Evolutionary conservation across 2,113 vertebrate genomes (phyloP).

Genomic region (Gymnorhina tibicen): DNA sequence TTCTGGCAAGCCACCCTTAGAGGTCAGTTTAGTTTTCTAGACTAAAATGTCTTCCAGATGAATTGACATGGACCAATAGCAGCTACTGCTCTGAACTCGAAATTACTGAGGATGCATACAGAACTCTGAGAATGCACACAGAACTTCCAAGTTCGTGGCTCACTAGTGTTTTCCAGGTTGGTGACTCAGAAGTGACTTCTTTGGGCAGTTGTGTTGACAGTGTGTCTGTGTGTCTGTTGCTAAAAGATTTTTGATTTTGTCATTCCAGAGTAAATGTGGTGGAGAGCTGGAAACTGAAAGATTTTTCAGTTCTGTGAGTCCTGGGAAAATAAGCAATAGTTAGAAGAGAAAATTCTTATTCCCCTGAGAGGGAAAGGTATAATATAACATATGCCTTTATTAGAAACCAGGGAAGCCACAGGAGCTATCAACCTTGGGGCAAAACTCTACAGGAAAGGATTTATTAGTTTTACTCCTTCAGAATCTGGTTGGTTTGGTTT

Average conservation of each 20-base stretch:
- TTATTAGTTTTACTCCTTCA: background rate
- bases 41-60: background rate
- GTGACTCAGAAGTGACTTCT: background rate
- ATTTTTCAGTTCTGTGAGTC: background rate
- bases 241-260: background rate
- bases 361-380: background rate
- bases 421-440: background rate
- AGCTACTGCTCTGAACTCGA: background rate
- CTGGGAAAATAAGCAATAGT: background rate
- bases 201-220: background rate
- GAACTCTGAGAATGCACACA: background rate
- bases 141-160: background rate
- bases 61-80: background rate
- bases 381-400: background rate
- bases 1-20: background rate
- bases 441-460: background rate
- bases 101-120: background rate
- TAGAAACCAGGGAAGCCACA: background rate
- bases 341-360: background rate
- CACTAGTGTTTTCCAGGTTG: background rate
- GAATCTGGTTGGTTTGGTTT: background rate
- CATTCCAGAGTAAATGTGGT: background rate
- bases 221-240: no score
- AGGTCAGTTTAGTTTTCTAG: background rate
- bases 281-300: background rate